These are phyloP conservation scores for Oligia fasciuncula DNA, from an alignment of 2,888 invertebrate species.

Conservation along the genomic window DNA sequence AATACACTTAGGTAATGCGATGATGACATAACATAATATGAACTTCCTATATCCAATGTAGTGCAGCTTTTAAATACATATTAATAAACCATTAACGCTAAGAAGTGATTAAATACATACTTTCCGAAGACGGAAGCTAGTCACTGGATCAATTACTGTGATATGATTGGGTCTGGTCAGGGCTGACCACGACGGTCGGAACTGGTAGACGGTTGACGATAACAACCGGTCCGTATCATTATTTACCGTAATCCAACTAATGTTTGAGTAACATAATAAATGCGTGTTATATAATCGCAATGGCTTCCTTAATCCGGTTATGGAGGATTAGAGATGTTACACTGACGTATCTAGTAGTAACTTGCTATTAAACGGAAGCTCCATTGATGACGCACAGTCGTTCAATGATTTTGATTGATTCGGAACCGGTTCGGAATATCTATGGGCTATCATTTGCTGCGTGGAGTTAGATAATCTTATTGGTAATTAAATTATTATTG, in stretches of 20 bases:
- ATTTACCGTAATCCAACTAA: slow-evolving; percentile 60
- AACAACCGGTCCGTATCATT: slow-evolving; percentile 50
- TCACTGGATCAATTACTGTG: slow-evolving; percentile 45
- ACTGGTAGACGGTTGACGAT: slow-evolving; percentile 47
- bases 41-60: not conserved
- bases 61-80: slow-evolving; percentile 6
- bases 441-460: slow-evolving; percentile 39
- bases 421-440: slow-evolving; percentile 44
- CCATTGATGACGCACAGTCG: slow-evolving; percentile 51
- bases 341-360: slow-evolving; percentile 34
- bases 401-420: slow-evolving; percentile 56
- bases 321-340: slow-evolving; percentile 34
- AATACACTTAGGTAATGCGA: not conserved
- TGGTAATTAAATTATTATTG: slow-evolving; percentile 45
- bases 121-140: slow-evolving; percentile 46
- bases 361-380: slow-evolving; percentile 53
- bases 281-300: slow-evolving; percentile 50
- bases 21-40: slow-evolving; percentile 6
- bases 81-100: slow-evolving; percentile 28
- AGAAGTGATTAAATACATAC: slow-evolving; percentile 36
- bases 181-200: slow-evolving; percentile 21
- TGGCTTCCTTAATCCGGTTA: slow-evolving; percentile 60
- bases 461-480: slow-evolving; percentile 18
- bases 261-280: slow-evolving; percentile 49
- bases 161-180: slow-evolving; percentile 43